Evolutionary conservation across 2,113 vertebrate genomes (phyloP), one percentile per base, ranked within the genome.

Genomic region (Sander vitreus): DNA sequence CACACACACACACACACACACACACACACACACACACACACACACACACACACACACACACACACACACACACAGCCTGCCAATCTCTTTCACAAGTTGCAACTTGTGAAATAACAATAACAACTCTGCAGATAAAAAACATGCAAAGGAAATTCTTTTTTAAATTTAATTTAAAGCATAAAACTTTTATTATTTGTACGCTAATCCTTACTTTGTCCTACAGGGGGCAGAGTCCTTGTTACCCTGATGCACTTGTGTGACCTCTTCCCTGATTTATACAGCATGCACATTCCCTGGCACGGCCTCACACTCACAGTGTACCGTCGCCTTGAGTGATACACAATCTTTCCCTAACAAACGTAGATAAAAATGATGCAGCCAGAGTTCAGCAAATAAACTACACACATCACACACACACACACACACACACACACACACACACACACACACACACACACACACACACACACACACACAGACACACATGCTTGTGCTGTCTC

Each of bases 221-320:
- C 62, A 89, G 81, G 80, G 71, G 73, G 82, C 86, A 55, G 54
- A 54, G 11, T 69, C n/a, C 9, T 27, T 30, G 19, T 73, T 33
- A 33, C 66, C 69, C 18, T 3, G 4, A 2, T 66, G 64, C 57
- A 58, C 73, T 82, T 23, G 60, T 6, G 14, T 87, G 89, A 91
- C 88, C 87, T 85, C 70, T 76, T 65, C 51, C 77, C 62, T 68
- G 18, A 76, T 82, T 85, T 30, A 69, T 78, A 43, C 39, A 43
- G 10, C 2, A 86, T 59, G 23, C 72, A 79, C 84, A 91, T 78
- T 82, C 86, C 39, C 74, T 86, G 83, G 87, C 85, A 69, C 48
- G 0, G 76, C 60, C 60, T 47, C 12, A 7, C 54, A 27, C 60
- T 78, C 86, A 58, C 65, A 66, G 78, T 74, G 66, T 33, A 45